Percentiles rank a stretch among this genome's conserved stretches.
Conservation (phyloP, 35 echinoderm and acorn worm species). For the Ptychodera flava region DNA sequence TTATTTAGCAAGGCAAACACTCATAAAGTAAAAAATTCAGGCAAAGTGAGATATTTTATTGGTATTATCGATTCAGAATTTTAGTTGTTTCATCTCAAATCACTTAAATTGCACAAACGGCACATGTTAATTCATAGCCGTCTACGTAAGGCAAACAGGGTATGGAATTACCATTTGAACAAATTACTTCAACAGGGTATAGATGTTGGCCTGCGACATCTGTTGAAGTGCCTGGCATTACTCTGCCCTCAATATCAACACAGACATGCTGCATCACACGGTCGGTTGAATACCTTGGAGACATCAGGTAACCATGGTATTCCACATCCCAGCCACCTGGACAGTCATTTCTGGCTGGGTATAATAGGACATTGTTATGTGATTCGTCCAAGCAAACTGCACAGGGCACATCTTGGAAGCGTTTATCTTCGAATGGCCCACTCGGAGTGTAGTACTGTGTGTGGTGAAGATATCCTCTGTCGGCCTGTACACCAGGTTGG, state of each 20-base stretch:
- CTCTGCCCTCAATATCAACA: not conserved
- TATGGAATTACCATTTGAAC: not conserved
- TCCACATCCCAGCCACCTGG: not conserved
- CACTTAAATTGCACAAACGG: slow-evolving; percentile 2
- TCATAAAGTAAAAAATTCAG: too few relatives aligned
- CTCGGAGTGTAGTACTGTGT: slow-evolving; percentile 30
- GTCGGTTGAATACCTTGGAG: not conserved
- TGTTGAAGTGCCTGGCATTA: not conserved
- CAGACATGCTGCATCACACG: not conserved
- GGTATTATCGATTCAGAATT: too few relatives aligned
- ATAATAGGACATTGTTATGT: slow-evolving; percentile 7
- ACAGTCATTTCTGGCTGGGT: slow-evolving; percentile 26
- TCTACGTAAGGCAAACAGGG: not conserved
- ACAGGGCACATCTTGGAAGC: slow-evolving; percentile 25
- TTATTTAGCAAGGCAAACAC: too few relatives aligned
- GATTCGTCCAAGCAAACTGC: slow-evolving; percentile 31
- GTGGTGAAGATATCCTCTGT: slow-evolving; percentile 18
- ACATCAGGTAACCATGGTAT: not conserved
- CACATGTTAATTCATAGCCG: slow-evolving; percentile 6
- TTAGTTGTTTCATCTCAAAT: too few relatives aligned
- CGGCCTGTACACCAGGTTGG: not conserved
- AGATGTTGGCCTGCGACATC: not conserved
- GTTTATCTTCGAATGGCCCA: not conserved
- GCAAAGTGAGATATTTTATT: too few relatives aligned
- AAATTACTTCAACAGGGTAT: not conserved